Conservation (phyloP, 2,888 invertebrate species). For the Heliothis peltigera region DNA sequence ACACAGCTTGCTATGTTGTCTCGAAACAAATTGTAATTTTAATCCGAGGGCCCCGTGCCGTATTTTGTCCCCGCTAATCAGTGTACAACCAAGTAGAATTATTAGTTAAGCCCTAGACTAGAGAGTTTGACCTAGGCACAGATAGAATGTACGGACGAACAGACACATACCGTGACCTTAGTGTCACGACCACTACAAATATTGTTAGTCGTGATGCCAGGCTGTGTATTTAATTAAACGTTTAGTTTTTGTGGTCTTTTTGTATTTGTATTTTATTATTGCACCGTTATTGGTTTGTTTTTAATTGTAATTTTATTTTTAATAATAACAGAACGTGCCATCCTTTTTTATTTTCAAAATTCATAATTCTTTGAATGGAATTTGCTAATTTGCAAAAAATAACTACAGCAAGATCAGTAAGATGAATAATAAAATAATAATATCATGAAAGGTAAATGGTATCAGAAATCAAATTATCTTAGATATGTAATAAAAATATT, state of each 20-base stretch:
- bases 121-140: conserved; percentile 83
- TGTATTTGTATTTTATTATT: conserved; percentile 12
- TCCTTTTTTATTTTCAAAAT: not conserved
- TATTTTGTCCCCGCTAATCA: conserved; percentile 47
- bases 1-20: conserved; percentile 3
- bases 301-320: too few relatives aligned
- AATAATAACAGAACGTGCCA: not conserved
- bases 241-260: conserved; percentile 23
- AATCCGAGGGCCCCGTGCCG: conserved; percentile 11
- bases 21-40: conserved; percentile 27
- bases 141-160: conserved; percentile 77
- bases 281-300: not conserved
- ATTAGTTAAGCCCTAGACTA: conserved; percentile 75
- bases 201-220: conserved; percentile 75
- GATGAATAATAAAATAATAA: too few relatives aligned
- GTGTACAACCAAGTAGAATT: conserved; percentile 52
- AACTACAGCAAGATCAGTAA: too few relatives aligned
- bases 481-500: too few relatives aligned
- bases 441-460: too few relatives aligned
- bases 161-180: conserved; percentile 78
- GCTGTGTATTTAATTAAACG: conserved; percentile 64
- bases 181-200: conserved; percentile 80
- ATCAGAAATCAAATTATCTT: too few relatives aligned
- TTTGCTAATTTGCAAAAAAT: too few relatives aligned
- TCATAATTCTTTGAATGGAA: not conserved